Evolutionary conservation across 1,140 invertebrate genomes (phyloP).

Genomic region (Leptestheria dahalacensis): DNA sequence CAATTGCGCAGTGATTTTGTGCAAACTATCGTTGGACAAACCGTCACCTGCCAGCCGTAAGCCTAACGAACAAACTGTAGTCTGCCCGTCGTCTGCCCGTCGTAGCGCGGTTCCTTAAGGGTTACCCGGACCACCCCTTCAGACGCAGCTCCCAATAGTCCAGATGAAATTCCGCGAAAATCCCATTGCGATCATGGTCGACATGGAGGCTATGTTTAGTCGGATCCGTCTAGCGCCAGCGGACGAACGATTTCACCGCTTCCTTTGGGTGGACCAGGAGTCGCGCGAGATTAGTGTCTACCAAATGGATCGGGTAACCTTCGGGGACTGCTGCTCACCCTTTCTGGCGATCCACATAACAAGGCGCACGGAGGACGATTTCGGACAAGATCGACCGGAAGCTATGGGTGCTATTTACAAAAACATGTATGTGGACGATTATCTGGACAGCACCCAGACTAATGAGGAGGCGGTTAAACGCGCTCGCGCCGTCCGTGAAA

Average conservation of each 20-base stretch:
- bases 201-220: conserved; percentile 9
- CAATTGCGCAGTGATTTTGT: no score
- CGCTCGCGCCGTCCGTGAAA: background rate
- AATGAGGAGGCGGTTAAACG: background rate
- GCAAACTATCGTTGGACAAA: no score
- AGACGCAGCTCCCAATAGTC: background rate
- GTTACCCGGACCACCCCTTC: background rate
- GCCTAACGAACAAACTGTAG: no score
- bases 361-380: background rate
- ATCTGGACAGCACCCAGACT: conserved; percentile 7
- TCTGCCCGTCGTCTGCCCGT: no score
- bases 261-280: conserved; percentile 6
- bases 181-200: background rate
- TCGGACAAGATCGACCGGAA: background rate
- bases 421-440: conserved; percentile 18
- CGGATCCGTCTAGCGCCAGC: background rate
- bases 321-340: conserved; percentile 18
- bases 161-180: background rate
- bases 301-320: conserved; percentile 10
- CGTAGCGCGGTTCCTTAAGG: no score
- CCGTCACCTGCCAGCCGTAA: no score
- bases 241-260: conserved; percentile 6
- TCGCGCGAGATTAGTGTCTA: background rate
- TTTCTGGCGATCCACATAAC: background rate
- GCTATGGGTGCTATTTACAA: conserved; percentile 6